Evolutionary conservation across 1,140 invertebrate species (phyloP), one percentile per base, ranked within the genome.

Genomic region (Nephila pilipes): DNA sequence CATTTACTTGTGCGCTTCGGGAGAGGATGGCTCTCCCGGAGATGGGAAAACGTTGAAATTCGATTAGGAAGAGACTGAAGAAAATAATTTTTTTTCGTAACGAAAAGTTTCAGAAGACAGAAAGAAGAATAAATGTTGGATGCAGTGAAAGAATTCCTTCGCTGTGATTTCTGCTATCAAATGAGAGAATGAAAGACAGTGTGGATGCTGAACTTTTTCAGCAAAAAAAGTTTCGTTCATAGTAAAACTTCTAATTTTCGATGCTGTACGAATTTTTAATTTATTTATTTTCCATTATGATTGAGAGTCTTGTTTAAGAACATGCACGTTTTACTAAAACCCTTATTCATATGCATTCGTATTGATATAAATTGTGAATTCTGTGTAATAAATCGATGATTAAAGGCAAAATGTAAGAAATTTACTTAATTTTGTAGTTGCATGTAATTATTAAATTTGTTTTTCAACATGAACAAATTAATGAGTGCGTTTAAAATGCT

Each of bases 21-120:
- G 57, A 85, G 54, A 29, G 54, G 2, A 25, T 20, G 10, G 57
- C 14, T 65, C 54, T n/a, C 22, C 54, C 69, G 69, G 75, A 80
- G 80, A 80, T 80, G 88, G 88, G 69, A 58, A 88, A 88, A 90
- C 29, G 88, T 80, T 57, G 25, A 80, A 90, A 90, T 90, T 90
- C 58, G 85, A 87, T 87, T 87, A 65, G 58, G 60, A 87, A 69
- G 38, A 46, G 36, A 16, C n/a, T 29, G 20, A 10, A 32, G 38
- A 80, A 25, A 36, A 38, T 12, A 20, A 18, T 32, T 32, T 60
- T 36, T 32, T 16, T 81, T 25, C 54, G 8, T 25, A 22, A 6
- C 38, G 29, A 81, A 81, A 81, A 55, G 80, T 81, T 46, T 25
- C 38, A 18, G 46, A 22, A 46, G 46, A 81, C n/a, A 38, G 80